These are phyloP conservation scores for Hydropsyche tenuis DNA, from an alignment of 1,140 invertebrate genomes.

Conservation along the genomic window DNA sequence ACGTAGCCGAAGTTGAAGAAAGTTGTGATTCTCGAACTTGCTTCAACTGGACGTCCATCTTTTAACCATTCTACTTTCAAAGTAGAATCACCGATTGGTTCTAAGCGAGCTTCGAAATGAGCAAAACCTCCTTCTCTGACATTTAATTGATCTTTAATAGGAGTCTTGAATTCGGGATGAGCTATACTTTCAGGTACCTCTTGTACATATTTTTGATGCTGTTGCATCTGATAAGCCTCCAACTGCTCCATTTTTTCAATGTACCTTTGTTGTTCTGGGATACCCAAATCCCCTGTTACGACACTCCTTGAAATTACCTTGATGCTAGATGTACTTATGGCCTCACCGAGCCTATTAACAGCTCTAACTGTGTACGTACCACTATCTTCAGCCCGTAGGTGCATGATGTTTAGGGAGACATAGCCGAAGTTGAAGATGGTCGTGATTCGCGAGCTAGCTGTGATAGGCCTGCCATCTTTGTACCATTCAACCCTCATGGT, in stretches of 20 bases:
- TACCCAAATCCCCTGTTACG: slow-evolving; percentile 84
- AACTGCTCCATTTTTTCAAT: slow-evolving; percentile 92
- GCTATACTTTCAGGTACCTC: slow-evolving; percentile 78
- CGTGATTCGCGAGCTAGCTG: slow-evolving; percentile 92
- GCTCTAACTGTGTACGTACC: slow-evolving; percentile 91
- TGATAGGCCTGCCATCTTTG: slow-evolving; percentile 93
- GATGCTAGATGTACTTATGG: slow-evolving; percentile 79
- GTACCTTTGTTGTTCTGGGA: slow-evolving; percentile 91
- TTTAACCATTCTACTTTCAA: slow-evolving; percentile 96
- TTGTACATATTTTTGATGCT: slow-evolving; percentile 77
- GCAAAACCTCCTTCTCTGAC: slow-evolving; percentile 93
- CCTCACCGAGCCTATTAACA: slow-evolving; percentile 86
- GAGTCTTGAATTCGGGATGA: slow-evolving; percentile 90
- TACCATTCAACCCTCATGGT: slow-evolving; percentile 99
- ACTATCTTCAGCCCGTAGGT: slow-evolving; percentile 92
- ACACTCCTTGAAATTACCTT: slow-evolving; percentile 78
- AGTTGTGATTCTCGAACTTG: slow-evolving; percentile 90
- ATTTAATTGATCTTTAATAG: slow-evolving; percentile 87
- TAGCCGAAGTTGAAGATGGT: slow-evolving; percentile 98
- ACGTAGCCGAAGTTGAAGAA: slow-evolving; percentile 98
- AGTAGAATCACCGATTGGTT: slow-evolving; percentile 90
- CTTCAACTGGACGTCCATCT: slow-evolving; percentile 88
- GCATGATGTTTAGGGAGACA: slow-evolving; percentile 96
- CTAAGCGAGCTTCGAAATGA: slow-evolving; percentile 94
- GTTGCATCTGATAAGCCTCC: slow-evolving; percentile 85